Base-by-base conservation (phyloP, 2,888 invertebrate species). In the Theristus sp. region DNA sequence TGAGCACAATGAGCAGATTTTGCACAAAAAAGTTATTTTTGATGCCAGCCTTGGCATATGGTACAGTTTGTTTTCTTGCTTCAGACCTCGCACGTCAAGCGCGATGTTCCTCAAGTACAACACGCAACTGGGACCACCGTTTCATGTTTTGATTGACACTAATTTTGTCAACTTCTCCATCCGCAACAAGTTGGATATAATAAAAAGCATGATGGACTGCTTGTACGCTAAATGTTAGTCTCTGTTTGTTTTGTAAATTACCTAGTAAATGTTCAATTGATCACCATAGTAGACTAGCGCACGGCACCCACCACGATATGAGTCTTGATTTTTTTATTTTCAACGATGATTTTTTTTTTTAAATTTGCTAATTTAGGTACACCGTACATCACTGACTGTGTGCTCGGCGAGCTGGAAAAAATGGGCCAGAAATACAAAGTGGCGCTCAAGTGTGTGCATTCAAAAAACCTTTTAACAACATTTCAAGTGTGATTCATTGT, bases 101-200 rank as follows among this genome's bases (percentile, higher is more conserved):
- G 96, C 96, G 0, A 77, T 98, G 66, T 98, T 94, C 77, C 94
- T 98, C 72, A 85, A 89, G 74, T 98, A 96, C 76, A 98, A 98
- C 75, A 93, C 88, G 0, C 94, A 96, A 73, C 78, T 99, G 24
- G 98, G 98, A 0, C 98, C 98, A 1, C 98, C 98, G 0, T 99
- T 91, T 74, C 96, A 94, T 72, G 83, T 99, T 52, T 79, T 99
- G 24, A 75, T 94, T 2, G 98, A 99, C 73, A 99, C 98, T 1
- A 99, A 99, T 78, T 99, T 99, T 72, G 84, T 99, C 13, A 98
- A 99, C 74, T 96, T 98, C 73, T 89, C 94, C 6, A 90, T 99
- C 52, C 91, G 93, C 76, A 91, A 90, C 74, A 94, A 96, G 78
- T 78, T 99, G 65, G 98, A 99, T 72, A 85, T 99, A 49, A 83